Percentiles rank a stretch among this genome's conserved stretches.
Conservation (phyloP, 2,888 invertebrate species). For the Microctonus hyperodae region DNA sequence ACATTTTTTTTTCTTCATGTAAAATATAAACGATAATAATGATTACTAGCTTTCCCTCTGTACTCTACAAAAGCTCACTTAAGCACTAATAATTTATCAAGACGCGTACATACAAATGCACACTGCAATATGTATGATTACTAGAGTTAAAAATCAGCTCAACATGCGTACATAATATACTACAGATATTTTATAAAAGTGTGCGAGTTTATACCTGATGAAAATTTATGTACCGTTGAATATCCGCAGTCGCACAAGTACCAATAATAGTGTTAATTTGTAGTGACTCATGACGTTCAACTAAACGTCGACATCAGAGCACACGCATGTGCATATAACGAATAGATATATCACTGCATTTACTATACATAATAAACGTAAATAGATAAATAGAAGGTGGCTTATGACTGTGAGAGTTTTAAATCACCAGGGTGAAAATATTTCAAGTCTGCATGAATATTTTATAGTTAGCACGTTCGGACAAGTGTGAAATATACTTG, state of each 20-base stretch:
- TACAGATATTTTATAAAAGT: constrained; percentile 13
- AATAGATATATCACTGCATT: background rate
- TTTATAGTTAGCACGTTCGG: background rate
- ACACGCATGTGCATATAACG: background rate
- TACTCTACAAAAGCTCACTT: constrained; percentile 13
- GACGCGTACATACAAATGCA: background rate
- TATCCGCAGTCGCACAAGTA: constrained; percentile 14
- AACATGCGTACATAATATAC: background rate
- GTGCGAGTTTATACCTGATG: constrained; percentile 24
- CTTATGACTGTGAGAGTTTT: constrained; percentile 12
- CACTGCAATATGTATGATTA: background rate
- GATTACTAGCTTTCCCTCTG: constrained; percentile 26
- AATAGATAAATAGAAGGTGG: background rate
- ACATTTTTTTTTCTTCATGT: no score
- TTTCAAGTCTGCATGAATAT: constrained; percentile 3
- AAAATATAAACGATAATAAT: no score
- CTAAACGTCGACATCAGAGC: constrained; percentile 7
- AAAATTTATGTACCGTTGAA: constrained; percentile 30
- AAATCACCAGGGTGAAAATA: constrained; percentile 4
- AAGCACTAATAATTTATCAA: constrained; percentile 29
- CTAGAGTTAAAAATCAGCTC: no score
- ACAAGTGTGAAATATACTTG: background rate
- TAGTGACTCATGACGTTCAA: constrained; percentile 11
- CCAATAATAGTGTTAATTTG: constrained; percentile 34
- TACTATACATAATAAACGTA: background rate